Evolutionary conservation across 2,797 vertebrate species (phyloP), one percentile per base, ranked within the genome.

Genomic region (Cottoperca gobio): DNA sequence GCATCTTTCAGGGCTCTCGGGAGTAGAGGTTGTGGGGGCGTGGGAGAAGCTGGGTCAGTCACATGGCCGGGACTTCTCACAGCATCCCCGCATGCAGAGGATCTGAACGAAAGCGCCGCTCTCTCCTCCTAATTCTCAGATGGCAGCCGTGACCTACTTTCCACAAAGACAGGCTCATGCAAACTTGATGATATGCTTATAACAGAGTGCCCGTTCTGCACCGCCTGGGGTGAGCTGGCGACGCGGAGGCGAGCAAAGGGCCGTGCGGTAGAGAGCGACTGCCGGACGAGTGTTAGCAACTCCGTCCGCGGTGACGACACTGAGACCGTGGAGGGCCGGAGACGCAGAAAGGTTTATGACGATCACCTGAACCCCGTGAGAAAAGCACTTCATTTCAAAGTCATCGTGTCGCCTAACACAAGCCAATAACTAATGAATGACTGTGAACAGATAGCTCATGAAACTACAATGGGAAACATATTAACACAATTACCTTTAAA

Each of bases 81-180:
- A 60, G 85, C 65, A 73, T 43, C 61, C 64, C 76, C 63, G 75
- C 79, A 88, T 83, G 81, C 62, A 46, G 74, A 78, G 73, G 77
- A 92, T 91, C 88, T 84, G 81, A 89, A 86, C 79, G 35, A 88
- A 89, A 81, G 16, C 53, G 9, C 73, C 46, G 70, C 75, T 87
- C 88, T 81, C 81, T 84, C 82, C 82, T 89, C 76, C 84, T 83
- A 91, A 94, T 90, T 92, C 91, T 94, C 93, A 88, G 89, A 93
- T 91, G 92, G 92, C 88, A 89, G 90, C 86, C 83, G 26, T 94
- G 94, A 94, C 94, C 94, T 92, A 94, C 84, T 94, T 95, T 94
- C 90, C 77, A 86, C 89, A 91, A 92, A 93, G 90, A 92, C 81
- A 69, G 89, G 85, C 92, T 93, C 90, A 92, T 92, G 90, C 87